Base-by-base conservation (phyloP, 2,888 invertebrate genomes). In the Eupithecia dodoneata region DNA sequence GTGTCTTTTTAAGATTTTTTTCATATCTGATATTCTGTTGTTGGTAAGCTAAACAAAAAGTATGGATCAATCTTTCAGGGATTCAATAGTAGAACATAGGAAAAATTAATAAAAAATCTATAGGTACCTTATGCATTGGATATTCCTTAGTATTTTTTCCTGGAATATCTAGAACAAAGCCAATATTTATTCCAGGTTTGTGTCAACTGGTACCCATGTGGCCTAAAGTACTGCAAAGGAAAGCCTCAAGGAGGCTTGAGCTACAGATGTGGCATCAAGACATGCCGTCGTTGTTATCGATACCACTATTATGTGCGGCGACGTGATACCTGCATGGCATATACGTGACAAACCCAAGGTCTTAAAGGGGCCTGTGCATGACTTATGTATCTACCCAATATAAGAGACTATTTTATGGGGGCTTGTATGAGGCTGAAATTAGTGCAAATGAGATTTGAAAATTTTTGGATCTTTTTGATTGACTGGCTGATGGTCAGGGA, bases 171-270 rank as follows among this genome's bases (percentile, higher is more conserved):
- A n/a, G 13, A 67, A n/a, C 41, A 66, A 42, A 41, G 13, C 13
- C 12, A 69, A 44, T 59, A 13, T 76, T 45, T 76, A 2, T 70
- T 76, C 12, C 84, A 94, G 94, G 90, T 93, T 80, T 98, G 98
- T 91, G 97, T 99, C 74, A 98, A 98, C 74, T 99, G 99, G 99
- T 99, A 98, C 92, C 99, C 99, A 0, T 99, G 99, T 91, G 98
- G 98, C 42, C 95, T 99, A 67, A 99, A 99, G 89, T 99, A 98
- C 93, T 99, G 99, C 93, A 98, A 98, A 87, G 97, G 97, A 69
- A 97, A 97, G 90, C 96, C 96, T 69, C 96, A 96, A 82, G 95
- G 95, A 13, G 92, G 95, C 12, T 89, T 97, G 93, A 96, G 96
- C 96, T 99, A 99, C 94, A 96, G 99, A 74, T 99, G 99, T 90